Percentiles rank a stretch among this genome's conserved stretches.
phyloP scores from a whole-genome alignment of 1,140 invertebrate species.

The Drosophila arizonae region DNA sequence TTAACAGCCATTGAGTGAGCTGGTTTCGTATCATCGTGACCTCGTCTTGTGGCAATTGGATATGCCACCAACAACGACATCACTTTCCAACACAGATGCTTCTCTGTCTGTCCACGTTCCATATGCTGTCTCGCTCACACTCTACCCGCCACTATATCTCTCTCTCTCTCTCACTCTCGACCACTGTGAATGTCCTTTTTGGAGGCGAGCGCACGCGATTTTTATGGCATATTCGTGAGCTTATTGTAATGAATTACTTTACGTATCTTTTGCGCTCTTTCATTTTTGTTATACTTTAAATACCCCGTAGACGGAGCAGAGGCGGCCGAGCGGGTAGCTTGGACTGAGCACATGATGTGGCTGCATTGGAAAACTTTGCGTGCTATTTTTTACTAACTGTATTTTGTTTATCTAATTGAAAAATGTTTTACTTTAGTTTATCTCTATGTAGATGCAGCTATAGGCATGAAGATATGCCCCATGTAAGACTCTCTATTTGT shows the following conservation, averaged over 20 bases:
- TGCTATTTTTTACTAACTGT: too few relatives aligned
- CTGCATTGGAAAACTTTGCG: too few relatives aligned
- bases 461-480: too few relatives aligned
- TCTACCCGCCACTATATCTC: neutral
- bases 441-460: too few relatives aligned
- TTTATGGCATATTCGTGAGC: constrained; percentile 82
- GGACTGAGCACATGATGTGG: neutral
- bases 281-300: neutral
- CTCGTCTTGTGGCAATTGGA: constrained; percentile 37
- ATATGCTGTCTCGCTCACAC: too few relatives aligned
- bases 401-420: too few relatives aligned
- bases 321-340: neutral
- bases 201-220: constrained; percentile 52
- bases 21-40: constrained; percentile 16
- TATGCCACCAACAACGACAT: constrained; percentile 34
- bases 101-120: neutral
- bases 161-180: neutral
- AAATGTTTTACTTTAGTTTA: too few relatives aligned
- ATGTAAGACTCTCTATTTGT: too few relatives aligned
- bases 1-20: constrained; percentile 23
- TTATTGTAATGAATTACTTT: constrained; percentile 82
- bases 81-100: constrained; percentile 29
- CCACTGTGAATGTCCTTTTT: constrained; percentile 1
- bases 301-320: neutral
- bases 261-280: constrained; percentile 36